phyloP scores from a whole-genome alignment of 1,140 invertebrate genomes.

The Oryzaephilus surinamensis region DNA sequence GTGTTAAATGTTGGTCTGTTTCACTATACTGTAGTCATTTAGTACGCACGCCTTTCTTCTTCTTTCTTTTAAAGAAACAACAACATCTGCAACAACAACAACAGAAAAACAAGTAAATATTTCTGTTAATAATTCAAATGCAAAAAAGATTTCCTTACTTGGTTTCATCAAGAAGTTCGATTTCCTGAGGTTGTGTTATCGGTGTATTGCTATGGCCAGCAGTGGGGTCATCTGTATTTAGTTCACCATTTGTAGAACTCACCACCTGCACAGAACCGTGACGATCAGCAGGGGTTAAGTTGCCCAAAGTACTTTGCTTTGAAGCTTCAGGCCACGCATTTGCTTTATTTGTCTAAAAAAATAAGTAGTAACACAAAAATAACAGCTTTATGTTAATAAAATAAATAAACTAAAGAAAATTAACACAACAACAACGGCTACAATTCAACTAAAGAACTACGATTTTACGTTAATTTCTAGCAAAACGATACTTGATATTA shows the following conservation, averaged over 20 bases:
- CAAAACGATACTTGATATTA: not conserved
- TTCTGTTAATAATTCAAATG: conserved; percentile 1
- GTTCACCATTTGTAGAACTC: conserved; percentile 92
- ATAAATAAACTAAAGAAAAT: too few species aligned
- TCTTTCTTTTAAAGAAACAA: conserved; percentile 94
- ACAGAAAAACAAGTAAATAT: conserved; percentile 7
- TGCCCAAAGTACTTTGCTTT: conserved; percentile 51
- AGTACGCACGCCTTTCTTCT: conserved; percentile 80
- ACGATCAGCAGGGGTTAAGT: conserved; percentile 83
- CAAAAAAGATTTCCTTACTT: conserved; percentile 57
- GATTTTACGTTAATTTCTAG: conserved; percentile 1
- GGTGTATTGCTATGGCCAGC: conserved; percentile 94
- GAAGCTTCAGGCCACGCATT: conserved; percentile 44
- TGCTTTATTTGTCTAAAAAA: conserved; percentile 25
- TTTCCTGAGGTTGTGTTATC: conserved; percentile 85
- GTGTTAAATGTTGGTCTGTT: conserved; percentile 36
- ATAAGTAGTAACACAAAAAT: not conserved
- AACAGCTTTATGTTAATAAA: too few species aligned
- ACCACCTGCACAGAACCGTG: conserved; percentile 85
- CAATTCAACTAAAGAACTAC: conserved; percentile 2
- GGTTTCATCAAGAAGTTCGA: conserved; percentile 86
- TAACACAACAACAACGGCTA: too few species aligned
- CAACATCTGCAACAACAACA: conserved; percentile 71
- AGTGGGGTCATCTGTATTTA: conserved; percentile 88
- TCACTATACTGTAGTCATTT: conserved; percentile 59